Evolutionary conservation across 2,888 invertebrate genomes (phyloP), one percentile per base, ranked within the genome.

Genomic region (Dryadula phaetusa): DNA sequence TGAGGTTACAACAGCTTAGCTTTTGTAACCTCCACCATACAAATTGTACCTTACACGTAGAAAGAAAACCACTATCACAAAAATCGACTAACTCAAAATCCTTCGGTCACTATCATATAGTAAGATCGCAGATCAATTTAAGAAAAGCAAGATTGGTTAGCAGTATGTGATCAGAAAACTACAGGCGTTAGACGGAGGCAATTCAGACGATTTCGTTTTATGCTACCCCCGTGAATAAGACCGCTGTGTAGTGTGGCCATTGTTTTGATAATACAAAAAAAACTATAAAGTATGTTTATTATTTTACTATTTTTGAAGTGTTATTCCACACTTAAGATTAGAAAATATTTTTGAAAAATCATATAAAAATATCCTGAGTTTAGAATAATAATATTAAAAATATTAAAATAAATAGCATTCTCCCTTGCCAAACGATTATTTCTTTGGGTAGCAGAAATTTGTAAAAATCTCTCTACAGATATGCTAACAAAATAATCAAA

Each of bases 171-270:
- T 87, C 83, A 76, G 85, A 83, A 85, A 86, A 82, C 84, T 85
- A 82, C 79, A 77, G 73, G 75, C 76, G 74, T 80, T 79, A 79
- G 67, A 78, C 70, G 74, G 75, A 79, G 82, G 75, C 85, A 83
- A 86, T 85, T 81, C 81, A 71, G 78, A 71, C 82, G 79, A 82
- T 85, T 84, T 81, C 77, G 77, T 82, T 88, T 87, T 88, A 88
- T 86, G 79, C 74, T 77, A 72, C 87, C 83, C 86, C 70, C 62
- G 87, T 77, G 86, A 72, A 72, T 79, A 78, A 73, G 75, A 67
- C 74, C 66, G 66, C 44, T 16, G n/a, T 42, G 49, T 68, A 70
- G 54, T 25, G 73, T 72, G 64, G 68, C 73, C 69, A 62, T 34
- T 22, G 8, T n/a, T 6, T 61, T 42, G 20, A 34, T 44, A 12